Percentiles rank a stretch among this genome's conserved stretches.
Conservation (phyloP, 2,113 vertebrate species). For the Lonchura striata region DNA sequence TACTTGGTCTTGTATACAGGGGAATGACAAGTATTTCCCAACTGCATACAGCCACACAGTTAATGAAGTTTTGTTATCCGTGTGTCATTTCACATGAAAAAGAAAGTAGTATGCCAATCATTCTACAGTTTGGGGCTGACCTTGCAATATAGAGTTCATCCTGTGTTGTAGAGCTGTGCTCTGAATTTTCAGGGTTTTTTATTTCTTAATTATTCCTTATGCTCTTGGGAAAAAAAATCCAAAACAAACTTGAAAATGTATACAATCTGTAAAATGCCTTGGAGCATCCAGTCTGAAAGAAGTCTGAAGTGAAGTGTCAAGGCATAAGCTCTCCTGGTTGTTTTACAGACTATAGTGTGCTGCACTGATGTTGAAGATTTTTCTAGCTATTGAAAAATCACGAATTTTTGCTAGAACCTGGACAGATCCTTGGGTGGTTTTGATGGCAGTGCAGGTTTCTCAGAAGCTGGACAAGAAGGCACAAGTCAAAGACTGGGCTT, state of each 20-base stretch:
- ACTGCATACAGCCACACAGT: neutral
- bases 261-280: neutral
- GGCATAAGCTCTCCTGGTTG: neutral
- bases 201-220: neutral
- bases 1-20: neutral
- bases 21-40: neutral
- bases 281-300: neutral
- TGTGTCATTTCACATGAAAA: neutral
- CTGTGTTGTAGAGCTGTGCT: accelerated
- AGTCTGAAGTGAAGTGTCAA: neutral
- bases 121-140: neutral
- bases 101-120: neutral
- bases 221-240: neutral
- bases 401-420: neutral
- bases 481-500: neutral
- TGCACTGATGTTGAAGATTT: neutral
- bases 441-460: neutral
- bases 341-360: neutral
- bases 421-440: neutral
- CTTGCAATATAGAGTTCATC: neutral
- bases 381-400: neutral
- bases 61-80: neutral
- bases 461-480: neutral
- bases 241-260: neutral
- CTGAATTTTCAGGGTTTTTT: neutral